Base-by-base conservation (phyloP, 2,113 vertebrate genomes). In the Labeo rohita region DNA sequence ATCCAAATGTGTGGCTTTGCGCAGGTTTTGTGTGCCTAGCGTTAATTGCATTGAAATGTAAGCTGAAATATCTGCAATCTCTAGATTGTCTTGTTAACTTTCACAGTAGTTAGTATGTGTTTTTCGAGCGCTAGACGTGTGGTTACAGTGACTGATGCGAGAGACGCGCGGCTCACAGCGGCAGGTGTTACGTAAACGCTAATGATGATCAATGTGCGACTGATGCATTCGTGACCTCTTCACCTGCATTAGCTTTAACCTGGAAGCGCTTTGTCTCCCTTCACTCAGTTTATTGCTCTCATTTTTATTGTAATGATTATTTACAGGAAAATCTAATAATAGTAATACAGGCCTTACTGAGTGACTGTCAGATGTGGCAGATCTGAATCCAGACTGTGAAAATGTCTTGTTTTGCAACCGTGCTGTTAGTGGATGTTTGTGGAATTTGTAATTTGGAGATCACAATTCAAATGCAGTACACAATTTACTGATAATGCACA, bases 261-360 rank as follows among this genome's bases (percentile, higher is more conserved):
- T 74, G 56, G 68, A 80, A 85, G 68, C 15, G 23, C 80, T 86
- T 36, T 10, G 45, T 85, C 70, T 80, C 63, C 18, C 77, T 78
- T 76, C 23, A 82, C 81, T 63, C 81, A 59, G 81, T 86, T 86
- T 87, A 80, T 91, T 88, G 52, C 36, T 12, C 28, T 39, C 79
- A 90, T 93, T 91, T 89, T 84, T 85, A 89, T 87, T 85, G 49
- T 83, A 87, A 89, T 85, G 86, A 88, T 85, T 78, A 45, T 86
- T 86, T 59, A 56, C 59, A 12, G 50, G 61, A 83, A 50, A 72
- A 83, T 34, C 18, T 45, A 66, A 82, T 77, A 47, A 74, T n/a
- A 18, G 34, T 45, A 10, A 72, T 73, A 45, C 8, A 75, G 54
- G 45, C 75, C 4, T 65, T 84, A 77, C 74, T 81, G 84, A 86